phyloP scores from a whole-genome alignment of 2,113 vertebrate genomes.

The Pagrus major region DNA sequence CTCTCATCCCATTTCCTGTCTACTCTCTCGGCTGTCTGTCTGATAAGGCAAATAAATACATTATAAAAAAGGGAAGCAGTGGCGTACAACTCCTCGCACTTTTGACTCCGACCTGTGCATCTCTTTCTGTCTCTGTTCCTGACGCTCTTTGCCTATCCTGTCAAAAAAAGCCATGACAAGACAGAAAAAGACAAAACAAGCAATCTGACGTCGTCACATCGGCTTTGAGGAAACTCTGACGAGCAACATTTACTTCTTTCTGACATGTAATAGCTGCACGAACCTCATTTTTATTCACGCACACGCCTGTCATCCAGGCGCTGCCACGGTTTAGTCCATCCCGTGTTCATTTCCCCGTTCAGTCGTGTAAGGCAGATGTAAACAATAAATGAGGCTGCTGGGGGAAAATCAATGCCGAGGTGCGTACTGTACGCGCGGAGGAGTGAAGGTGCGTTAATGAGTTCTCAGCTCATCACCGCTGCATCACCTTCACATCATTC shows the following conservation, averaged over 20 bases:
- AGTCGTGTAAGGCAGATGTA: constrained; percentile 25
- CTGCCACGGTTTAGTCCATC: neutral
- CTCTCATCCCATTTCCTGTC: too few relatives aligned
- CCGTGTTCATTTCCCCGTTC: constrained; percentile 24
- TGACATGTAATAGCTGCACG: neutral
- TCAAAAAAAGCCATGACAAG: too few relatives aligned
- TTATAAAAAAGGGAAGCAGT: too few relatives aligned
- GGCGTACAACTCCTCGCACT: too few relatives aligned
- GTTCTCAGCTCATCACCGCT: constrained; percentile 24
- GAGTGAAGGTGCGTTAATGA: constrained; percentile 40
- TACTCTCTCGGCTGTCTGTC: too few relatives aligned
- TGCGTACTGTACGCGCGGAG: neutral
- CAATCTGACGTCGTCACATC: neutral
- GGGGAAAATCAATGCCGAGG: constrained; percentile 21
- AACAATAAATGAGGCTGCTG: constrained; percentile 8
- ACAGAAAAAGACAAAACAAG: neutral
- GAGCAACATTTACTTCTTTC: neutral
- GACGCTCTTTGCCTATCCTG: too few relatives aligned
- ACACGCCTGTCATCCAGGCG: neutral
- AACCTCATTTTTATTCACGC: neutral
- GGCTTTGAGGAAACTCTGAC: neutral
- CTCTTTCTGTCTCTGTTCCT: too few relatives aligned
- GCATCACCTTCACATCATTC: neutral
- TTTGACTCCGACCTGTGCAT: too few relatives aligned
- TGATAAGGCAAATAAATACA: too few relatives aligned